Conservation (phyloP, 2,797 vertebrate genomes). For the Apogon hyalosoma region DNA sequence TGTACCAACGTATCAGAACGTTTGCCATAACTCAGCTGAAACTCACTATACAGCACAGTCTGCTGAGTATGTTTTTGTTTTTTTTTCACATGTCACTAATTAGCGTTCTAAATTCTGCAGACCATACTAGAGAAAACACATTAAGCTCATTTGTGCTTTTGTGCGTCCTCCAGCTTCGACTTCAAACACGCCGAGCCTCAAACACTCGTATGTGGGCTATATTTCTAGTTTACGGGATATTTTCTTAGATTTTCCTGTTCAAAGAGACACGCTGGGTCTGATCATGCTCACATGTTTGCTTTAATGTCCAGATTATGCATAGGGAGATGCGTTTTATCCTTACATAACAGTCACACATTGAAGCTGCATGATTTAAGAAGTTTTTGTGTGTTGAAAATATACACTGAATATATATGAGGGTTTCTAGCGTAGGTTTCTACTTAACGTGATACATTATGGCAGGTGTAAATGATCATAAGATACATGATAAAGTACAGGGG, state of each 20-base stretch:
- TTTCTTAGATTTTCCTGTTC: neutral
- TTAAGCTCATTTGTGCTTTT: neutral
- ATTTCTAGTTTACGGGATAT: neutral
- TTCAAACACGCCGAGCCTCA: neutral
- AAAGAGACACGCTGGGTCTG: neutral
- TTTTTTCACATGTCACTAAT: neutral
- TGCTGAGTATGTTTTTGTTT: no score
- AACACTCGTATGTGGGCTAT: neutral
- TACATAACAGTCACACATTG: neutral
- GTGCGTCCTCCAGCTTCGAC: neutral
- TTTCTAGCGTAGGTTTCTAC: neutral
- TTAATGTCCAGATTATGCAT: neutral
- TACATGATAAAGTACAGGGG: no score
- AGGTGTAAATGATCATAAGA: no score
- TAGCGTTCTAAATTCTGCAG: neutral
- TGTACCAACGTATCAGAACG: neutral
- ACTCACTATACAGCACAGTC: no score
- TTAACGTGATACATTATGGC: no score
- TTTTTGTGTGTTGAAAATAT: neutral
- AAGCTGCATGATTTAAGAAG: neutral
- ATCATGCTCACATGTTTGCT: neutral
- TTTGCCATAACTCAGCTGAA: no score
- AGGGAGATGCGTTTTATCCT: neutral
- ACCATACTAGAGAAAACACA: neutral
- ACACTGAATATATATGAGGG: neutral